Conservation (phyloP, 2,113 vertebrate species). For the Nettapus auritus region DNA sequence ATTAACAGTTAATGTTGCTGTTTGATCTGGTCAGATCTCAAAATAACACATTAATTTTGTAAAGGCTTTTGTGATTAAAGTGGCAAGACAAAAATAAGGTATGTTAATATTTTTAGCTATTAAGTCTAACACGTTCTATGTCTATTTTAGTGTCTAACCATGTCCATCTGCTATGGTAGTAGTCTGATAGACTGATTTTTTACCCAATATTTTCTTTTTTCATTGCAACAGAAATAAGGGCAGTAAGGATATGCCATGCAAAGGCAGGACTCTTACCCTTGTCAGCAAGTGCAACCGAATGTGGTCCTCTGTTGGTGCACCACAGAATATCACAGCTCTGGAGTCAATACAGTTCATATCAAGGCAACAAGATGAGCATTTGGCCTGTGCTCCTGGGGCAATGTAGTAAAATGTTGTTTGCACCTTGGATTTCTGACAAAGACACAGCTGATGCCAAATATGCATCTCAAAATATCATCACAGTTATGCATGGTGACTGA, state of each 20-base stretch:
- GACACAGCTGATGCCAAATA: background rate
- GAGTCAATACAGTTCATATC: background rate
- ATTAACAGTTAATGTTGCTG: background rate
- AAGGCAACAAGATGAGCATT: background rate
- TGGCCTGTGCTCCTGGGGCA: background rate
- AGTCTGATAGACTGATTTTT: background rate
- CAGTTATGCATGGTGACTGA: rapidly evolving
- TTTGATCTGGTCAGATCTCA: background rate
- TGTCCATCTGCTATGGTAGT: background rate
- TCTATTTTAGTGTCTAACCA: background rate
- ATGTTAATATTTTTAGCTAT: background rate
- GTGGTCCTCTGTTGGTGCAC: rapidly evolving
- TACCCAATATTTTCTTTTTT: background rate
- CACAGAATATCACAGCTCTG: background rate
- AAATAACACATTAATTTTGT: background rate
- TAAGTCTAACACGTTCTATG: background rate
- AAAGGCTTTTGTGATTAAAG: background rate
- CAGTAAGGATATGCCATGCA: background rate
- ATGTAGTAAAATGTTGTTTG: background rate
- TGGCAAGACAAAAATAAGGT: background rate
- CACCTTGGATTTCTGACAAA: background rate
- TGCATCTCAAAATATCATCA: background rate
- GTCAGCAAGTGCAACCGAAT: background rate
- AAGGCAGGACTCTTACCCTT: background rate
- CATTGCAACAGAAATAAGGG: background rate